Evolutionary conservation across 2,888 invertebrate genomes (phyloP).

Genomic region (Thera obeliscata): DNA sequence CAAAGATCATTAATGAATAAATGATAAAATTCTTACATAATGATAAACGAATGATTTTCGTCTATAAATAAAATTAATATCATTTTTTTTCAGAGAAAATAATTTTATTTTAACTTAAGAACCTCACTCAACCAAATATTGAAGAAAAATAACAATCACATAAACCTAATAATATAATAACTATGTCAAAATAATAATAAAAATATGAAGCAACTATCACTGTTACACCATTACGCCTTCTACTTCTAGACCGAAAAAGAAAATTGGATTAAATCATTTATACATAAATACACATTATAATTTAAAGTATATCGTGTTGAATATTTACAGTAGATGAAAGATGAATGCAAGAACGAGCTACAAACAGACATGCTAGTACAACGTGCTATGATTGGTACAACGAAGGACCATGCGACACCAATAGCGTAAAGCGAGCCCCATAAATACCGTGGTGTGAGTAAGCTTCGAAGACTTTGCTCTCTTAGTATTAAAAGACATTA

Average conservation of each 20-base stretch:
- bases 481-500: background rate
- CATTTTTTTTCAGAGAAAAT: too few relatives aligned
- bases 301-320: slow-evolving; percentile 7
- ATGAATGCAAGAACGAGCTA: slow-evolving; percentile 31
- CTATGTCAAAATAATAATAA: background rate
- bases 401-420: slow-evolving; percentile 53
- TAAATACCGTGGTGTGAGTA: slow-evolving; percentile 63
- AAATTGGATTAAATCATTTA: slow-evolving; percentile 7
- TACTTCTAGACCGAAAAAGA: slow-evolving; percentile 11
- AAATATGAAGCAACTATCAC: slow-evolving; percentile 25
- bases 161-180: background rate
- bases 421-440: slow-evolving; percentile 63
- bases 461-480: slow-evolving; percentile 58
- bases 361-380: slow-evolving; percentile 44
- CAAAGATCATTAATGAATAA: too few relatives aligned
- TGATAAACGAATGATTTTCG: too few relatives aligned
- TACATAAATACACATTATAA: slow-evolving; percentile 16
- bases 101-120: too few relatives aligned
- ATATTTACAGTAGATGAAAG: slow-evolving; percentile 34
- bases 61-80: too few relatives aligned
- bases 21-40: too few relatives aligned
- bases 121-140: too few relatives aligned
- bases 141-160: background rate
- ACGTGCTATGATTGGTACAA: slow-evolving; percentile 45
- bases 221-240: slow-evolving; percentile 15